Evolutionary conservation across 1,140 invertebrate species (phyloP).

Genomic region (Ditylenchus dipsaci): DNA sequence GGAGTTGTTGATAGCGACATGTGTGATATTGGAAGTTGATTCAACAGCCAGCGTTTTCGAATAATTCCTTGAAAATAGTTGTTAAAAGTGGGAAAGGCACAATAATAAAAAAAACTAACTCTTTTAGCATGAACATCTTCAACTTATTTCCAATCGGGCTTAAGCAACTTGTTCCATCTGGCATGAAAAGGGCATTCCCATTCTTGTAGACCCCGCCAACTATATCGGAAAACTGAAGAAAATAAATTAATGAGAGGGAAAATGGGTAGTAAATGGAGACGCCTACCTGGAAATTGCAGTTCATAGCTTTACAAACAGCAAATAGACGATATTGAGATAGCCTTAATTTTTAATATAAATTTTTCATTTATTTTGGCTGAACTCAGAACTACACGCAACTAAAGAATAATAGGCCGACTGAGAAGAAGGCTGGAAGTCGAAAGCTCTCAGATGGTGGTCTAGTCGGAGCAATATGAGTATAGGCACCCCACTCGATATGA

Average conservation of each 20-base stretch:
- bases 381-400: no score
- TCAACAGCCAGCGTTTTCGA: slow-evolving; percentile 23
- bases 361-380: no score
- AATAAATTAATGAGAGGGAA: neutral
- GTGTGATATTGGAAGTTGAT: slow-evolving; percentile 21
- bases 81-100: neutral
- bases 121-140: slow-evolving; percentile 32
- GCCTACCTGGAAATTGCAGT: slow-evolving; percentile 15
- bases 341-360: neutral
- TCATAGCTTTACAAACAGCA: neutral
- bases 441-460: no score
- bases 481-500: no score
- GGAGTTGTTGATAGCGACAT: slow-evolving; percentile 23
- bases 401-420: no score
- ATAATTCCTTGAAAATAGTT: slow-evolving; percentile 27
- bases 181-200: slow-evolving; percentile 26
- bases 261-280: neutral
- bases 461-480: no score
- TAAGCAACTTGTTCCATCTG: slow-evolving; percentile 20
- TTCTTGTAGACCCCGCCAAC: slow-evolving; percentile 33
- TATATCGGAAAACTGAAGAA: slow-evolving; percentile 37
- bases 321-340: neutral
- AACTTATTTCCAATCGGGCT: slow-evolving; percentile 32
- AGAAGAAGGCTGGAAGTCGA: no score
- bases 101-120: slow-evolving; percentile 17